Conservation (phyloP, 1,140 invertebrate genomes). For the Musca domestica region DNA sequence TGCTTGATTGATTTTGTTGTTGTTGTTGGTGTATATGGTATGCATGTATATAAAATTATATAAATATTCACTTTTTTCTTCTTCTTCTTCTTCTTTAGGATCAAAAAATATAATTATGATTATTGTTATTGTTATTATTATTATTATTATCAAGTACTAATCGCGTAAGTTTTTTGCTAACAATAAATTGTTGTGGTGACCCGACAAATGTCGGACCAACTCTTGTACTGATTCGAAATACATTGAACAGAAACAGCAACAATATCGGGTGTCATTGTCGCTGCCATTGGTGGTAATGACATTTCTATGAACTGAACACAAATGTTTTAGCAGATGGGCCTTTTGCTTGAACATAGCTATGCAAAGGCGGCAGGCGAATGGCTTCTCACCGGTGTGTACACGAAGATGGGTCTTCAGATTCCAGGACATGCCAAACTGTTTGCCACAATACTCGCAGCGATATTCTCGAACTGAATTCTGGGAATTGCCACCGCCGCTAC, state of each 20-base stretch:
- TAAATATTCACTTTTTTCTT: too few relatives aligned
- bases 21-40: too few relatives aligned
- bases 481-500: slow-evolving; percentile 26
- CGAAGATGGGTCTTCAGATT: slow-evolving; percentile 82
- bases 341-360: slow-evolving; percentile 89
- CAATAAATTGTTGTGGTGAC: slow-evolving; percentile 80
- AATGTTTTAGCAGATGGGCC: slow-evolving; percentile 78
- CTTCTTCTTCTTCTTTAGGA: too few relatives aligned
- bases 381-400: slow-evolving; percentile 84
- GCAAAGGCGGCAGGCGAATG: slow-evolving; percentile 80
- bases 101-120: too few relatives aligned
- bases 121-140: too few relatives aligned
- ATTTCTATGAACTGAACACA: slow-evolving; percentile 82
- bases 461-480: slow-evolving; percentile 68
- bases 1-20: too few relatives aligned
- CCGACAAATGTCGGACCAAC: slow-evolving; percentile 78
- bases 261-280: slow-evolving; percentile 71
- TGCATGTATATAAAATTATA: too few relatives aligned
- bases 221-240: slow-evolving; percentile 80
- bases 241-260: slow-evolving; percentile 81
- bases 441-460: slow-evolving; percentile 81
- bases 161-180: slow-evolving; percentile 83
- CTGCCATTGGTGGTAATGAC: slow-evolving; percentile 72
- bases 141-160: slow-evolving; percentile 42
- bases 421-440: slow-evolving; percentile 88